A percentile compares a stretch with the other conserved stretches of the same genome.
phyloP scores from a whole-genome alignment of 2,888 invertebrate species.

The Agrochola litura region DNA sequence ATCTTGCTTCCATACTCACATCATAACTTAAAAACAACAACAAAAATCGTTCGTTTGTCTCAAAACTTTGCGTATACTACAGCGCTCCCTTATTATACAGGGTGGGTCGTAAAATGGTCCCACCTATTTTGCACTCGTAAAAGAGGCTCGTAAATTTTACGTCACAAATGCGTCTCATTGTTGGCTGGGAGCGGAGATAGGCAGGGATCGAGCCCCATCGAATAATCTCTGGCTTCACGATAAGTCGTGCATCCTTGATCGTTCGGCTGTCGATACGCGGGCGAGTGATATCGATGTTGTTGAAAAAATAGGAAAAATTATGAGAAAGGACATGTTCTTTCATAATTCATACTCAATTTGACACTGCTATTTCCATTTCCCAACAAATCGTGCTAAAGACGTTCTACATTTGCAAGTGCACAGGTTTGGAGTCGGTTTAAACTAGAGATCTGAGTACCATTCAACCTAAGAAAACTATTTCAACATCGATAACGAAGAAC shows the following conservation, averaged over 20 bases:
- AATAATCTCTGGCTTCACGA: conserved; percentile 76
- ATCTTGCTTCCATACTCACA: conserved; percentile 2
- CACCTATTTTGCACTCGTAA: conserved; percentile 89
- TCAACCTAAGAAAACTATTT: conserved; percentile 1
- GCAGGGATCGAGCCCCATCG: conserved; percentile 68
- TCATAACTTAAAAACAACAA: conserved; percentile 27
- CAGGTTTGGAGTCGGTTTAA: not conserved
- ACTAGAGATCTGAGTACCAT: not conserved
- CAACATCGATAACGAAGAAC: not conserved
- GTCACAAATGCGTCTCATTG: conserved; percentile 87
- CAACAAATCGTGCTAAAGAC: not conserved
- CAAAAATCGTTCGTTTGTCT: conserved; percentile 48
- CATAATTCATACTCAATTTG: not conserved
- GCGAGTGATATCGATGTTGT: conserved; percentile 42
- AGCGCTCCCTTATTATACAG: conserved; percentile 81
- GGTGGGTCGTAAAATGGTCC: conserved; percentile 84
- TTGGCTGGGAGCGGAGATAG: conserved; percentile 77
- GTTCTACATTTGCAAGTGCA: not conserved
- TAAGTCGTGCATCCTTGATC: conserved; percentile 71
- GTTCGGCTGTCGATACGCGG: conserved; percentile 41
- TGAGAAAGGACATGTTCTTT: not conserved
- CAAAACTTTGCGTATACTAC: conserved; percentile 65
- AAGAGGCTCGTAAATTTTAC: conserved; percentile 87
- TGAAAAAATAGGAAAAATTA: not conserved
- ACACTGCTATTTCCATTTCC: not conserved